Evolutionary conservation across 2,113 vertebrate species (phyloP).

Genomic region (Scomber colias): DNA sequence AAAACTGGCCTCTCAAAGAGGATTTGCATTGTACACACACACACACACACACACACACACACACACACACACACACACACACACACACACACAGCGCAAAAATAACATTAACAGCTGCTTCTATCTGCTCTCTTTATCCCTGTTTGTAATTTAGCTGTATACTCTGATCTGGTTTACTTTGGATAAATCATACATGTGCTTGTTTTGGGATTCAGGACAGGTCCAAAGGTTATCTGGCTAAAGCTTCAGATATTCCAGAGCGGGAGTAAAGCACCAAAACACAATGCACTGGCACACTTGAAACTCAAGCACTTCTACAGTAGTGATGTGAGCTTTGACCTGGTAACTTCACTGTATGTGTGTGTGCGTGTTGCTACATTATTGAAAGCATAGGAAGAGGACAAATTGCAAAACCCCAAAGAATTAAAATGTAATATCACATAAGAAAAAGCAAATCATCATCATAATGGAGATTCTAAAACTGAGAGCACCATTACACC

Average conservation of each 20-base stretch:
- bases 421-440: no score
- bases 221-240: slow-evolving; percentile 31
- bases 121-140: slow-evolving; percentile 36
- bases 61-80: slow-evolving; percentile 34
- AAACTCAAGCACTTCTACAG: not conserved
- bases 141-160: slow-evolving; percentile 35
- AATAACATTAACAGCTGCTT: slow-evolving; percentile 45
- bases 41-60: slow-evolving; percentile 21
- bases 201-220: slow-evolving; percentile 45
- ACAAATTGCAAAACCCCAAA: no score
- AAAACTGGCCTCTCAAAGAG: slow-evolving; percentile 62
- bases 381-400: not conserved
- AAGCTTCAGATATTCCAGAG: slow-evolving; percentile 28
- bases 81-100: slow-evolving; percentile 39
- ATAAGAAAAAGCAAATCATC: no score
- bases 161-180: slow-evolving; percentile 57
- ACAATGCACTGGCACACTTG: not conserved
- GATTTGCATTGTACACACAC: slow-evolving; percentile 58
- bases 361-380: slow-evolving; percentile 4
- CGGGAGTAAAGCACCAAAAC: slow-evolving; percentile 18
- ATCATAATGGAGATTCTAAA: no score
- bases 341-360: slow-evolving; percentile 2
- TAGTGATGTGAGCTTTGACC: slow-evolving; percentile 31
- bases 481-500: no score
- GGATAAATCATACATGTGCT: slow-evolving; percentile 52